Percentiles rank a stretch among this genome's conserved stretches.
Conservation (phyloP, 2,113 vertebrate genomes). For the Anseranas semipalmata region DNA sequence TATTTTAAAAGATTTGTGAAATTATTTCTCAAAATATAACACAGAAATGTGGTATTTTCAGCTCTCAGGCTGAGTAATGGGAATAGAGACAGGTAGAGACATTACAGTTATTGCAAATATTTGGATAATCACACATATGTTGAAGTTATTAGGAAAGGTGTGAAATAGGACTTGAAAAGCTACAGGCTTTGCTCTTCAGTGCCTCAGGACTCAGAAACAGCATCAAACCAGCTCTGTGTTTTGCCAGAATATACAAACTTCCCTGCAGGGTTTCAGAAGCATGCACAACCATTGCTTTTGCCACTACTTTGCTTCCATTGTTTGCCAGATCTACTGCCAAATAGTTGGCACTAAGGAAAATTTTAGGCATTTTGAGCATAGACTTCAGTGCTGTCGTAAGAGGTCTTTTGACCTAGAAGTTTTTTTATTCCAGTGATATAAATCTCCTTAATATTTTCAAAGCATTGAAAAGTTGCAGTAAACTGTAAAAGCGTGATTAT, state of each 20-base stretch:
- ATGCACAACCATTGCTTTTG: background rate
- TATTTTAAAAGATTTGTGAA: fast-evolving
- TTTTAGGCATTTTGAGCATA: background rate
- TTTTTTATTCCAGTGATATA: background rate
- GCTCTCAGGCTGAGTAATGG: background rate
- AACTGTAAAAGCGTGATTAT: background rate
- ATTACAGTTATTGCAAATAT: background rate
- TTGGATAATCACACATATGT: background rate
- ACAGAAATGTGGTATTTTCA: background rate
- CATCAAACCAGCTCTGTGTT: background rate
- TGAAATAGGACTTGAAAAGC: background rate
- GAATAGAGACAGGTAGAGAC: background rate
- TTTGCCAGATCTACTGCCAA: background rate
- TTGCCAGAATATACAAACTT: background rate
- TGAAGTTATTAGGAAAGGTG: background rate
- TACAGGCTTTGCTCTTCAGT: background rate
- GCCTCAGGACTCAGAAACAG: background rate
- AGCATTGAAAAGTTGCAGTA: background rate
- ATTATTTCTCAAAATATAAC: background rate
- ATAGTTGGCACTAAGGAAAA: background rate
- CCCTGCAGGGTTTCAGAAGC: background rate
- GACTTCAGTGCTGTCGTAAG: background rate
- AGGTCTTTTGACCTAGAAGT: background rate
- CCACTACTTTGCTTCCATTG: background rate
- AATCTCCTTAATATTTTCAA: background rate